Conservation (phyloP, 2,113 vertebrate species). For the Bucco capensis region DNA sequence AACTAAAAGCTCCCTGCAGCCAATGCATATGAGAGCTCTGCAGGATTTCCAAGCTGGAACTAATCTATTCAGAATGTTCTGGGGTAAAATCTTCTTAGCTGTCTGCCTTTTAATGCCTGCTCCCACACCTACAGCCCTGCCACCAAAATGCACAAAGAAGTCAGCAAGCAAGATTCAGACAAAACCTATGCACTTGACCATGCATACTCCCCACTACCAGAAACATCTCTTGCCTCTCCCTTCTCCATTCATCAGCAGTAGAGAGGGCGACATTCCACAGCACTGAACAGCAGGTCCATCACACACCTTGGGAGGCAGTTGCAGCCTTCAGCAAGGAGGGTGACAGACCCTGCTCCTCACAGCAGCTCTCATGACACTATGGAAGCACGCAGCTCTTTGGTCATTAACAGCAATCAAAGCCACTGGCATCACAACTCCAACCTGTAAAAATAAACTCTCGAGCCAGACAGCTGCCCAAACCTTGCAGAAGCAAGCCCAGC, state of each 20-base stretch:
- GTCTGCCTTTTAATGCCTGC: neutral
- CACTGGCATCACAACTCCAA: neutral
- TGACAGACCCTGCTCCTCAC: neutral
- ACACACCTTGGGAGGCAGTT: neutral
- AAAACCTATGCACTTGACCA: neutral
- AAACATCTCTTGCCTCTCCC: neutral
- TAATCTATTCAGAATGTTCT: neutral
- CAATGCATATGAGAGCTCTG: neutral
- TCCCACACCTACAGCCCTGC: neutral
- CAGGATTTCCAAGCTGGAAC: neutral
- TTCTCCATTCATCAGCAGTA: neutral
- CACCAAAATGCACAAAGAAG: constrained; percentile 24
- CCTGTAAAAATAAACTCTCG: neutral
- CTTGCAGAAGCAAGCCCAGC: neutral
- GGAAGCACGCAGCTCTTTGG: constrained; percentile 77
- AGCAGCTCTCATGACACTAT: neutral
- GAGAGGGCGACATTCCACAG: neutral
- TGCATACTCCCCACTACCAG: neutral
- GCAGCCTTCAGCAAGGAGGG: neutral
- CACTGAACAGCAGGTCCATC: neutral
- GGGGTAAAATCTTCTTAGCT: neutral
- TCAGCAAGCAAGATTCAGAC: constrained; percentile 25
- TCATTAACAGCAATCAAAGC: constrained; percentile 68
- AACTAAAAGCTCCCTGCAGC: neutral
- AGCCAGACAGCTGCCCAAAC: neutral